Base-by-base conservation (phyloP, 2,888 invertebrate species). In the Tenthredo scrophulariae region DNA sequence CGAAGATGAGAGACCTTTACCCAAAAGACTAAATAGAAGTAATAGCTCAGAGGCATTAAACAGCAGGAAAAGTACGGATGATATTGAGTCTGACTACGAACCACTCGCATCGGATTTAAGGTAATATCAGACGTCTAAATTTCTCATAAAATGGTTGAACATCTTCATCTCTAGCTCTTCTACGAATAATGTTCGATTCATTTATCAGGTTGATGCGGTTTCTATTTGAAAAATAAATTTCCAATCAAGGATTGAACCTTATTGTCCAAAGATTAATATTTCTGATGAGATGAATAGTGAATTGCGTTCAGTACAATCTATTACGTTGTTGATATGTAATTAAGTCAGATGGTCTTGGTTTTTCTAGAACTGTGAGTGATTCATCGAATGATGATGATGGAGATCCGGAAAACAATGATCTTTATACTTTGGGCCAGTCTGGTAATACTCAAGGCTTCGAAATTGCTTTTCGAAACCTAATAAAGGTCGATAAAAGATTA, bases 401-500 rank as follows among this genome's bases (percentile, higher is more conserved):
- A 87, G 89, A 88, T 86, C 89, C 88, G 87, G 89, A 88, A 13
- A 88, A 88, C 72, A 86, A 88, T 80, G 89, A 90, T 40, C 29
- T 67, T 18, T 88, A 87, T n/a, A 83, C 84, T 22, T 50, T 26
- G 4, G 86, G 74, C 58, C 50, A 54, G 40, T 46, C 58, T n/a
- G 84, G 86, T 22, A 87, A 86, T 86, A 33, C 85, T 9, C 43
- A 37, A 46, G 87, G 85, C 80, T 88, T 92, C 40, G 88, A 89
- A 86, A 86, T 91, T 83, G 87, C 85, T 33, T 91, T 91, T 87
- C 72, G 79, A 1, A 88, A 84, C 77, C 65, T 92, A 4, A 90
- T 95, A 13, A 87, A 87, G 43, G 87, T 86, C 22, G 91, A 94
- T 86, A 90, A 90, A 84, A 93, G 93, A 26, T 88, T 95, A 6